Evolutionary conservation across 2,888 invertebrate species (phyloP), one percentile per base, ranked within the genome.

Genomic region (Dione vanillae): DNA sequence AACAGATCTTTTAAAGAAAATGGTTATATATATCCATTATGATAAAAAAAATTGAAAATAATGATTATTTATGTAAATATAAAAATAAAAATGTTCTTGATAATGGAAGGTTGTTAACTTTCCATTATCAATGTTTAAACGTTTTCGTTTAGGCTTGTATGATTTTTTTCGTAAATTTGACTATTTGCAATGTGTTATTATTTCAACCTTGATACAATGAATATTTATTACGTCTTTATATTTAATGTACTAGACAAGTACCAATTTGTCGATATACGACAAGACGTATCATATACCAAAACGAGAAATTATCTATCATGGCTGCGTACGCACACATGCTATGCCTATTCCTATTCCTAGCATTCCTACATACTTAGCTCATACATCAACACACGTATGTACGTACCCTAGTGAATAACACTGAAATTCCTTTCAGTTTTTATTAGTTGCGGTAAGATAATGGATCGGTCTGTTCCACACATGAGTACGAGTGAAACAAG

Each of bases 381-480:
- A 73, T 77, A 76, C 68, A 75, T 73, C 74, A 72, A 69, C 71
- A 77, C 70, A 5, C 27, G 27, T 27, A n/a, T n/a, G n/a, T n/a
- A 76, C 74, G 74, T 76, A 75, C 70, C 70, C 65, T 56, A 73
- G 74, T 74, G 77, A 79, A 80, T 76, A 80, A 81, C 81, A 80
- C 80, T 81, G 79, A 86, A 83, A 89, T 89, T 88, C 87, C 89
- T 87, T 90, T 88, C 80, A 85, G 85, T 86, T 89, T 91, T 92
- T 91, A 91, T 91, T 89, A 85, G 87, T 85, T 86, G 86, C 84
- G 83, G 87, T 85, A 85, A 88, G 89, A 91, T 91, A 92, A 91
- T 89, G 88, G 89, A 85, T 82, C 80, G 85, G 85, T 85, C 89
- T 90, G 90, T 88, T 88, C 85, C 84, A 84, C 83, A 84, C 82